These are phyloP conservation scores for Nipponia nippon DNA, from an alignment of 2,113 vertebrate genomes.

Conservation along the genomic window DNA sequence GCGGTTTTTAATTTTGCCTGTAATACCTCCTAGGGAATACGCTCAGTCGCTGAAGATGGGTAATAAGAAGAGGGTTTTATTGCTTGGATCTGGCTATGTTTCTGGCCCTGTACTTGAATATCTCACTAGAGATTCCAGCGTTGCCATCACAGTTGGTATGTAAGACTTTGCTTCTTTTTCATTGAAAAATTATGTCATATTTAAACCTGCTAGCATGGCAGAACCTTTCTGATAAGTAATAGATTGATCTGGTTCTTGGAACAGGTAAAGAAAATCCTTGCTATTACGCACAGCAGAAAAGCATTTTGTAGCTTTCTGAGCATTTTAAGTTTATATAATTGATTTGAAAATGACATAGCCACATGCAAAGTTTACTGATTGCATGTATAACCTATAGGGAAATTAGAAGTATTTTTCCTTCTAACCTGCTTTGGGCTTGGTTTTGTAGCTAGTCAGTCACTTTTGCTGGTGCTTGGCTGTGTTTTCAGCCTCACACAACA, in stretches of 20 bases:
- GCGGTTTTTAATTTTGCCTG: conserved; percentile 1
- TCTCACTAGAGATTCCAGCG: conserved; percentile 81
- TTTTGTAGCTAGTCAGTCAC: not conserved
- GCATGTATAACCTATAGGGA: not conserved
- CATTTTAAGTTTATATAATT: not conserved
- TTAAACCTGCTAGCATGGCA: not conserved
- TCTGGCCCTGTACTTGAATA: conserved; percentile 92
- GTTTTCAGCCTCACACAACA: not conserved
- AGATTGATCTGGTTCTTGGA: not conserved
- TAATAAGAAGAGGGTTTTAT: conserved; percentile 84
- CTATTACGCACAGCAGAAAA: not conserved
- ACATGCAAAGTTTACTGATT: not conserved
- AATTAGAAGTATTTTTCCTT: not conserved
- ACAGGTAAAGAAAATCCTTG: not conserved
- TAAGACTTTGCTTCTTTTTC: not conserved
- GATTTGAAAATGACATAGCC: not conserved
- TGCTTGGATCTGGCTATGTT: conserved; percentile 93
- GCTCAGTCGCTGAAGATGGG: conserved; percentile 80
- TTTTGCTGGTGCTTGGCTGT: not conserved
- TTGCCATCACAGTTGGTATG: conserved; percentile 90
- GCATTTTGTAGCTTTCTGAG: not conserved
- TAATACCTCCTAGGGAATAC: conserved; percentile 75
- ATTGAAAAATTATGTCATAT: not conserved
- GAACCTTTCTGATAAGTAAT: not conserved
- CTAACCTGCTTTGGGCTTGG: not conserved